Conservation (phyloP, 2,113 vertebrate species). For the Takifugu bimaculatus region DNA sequence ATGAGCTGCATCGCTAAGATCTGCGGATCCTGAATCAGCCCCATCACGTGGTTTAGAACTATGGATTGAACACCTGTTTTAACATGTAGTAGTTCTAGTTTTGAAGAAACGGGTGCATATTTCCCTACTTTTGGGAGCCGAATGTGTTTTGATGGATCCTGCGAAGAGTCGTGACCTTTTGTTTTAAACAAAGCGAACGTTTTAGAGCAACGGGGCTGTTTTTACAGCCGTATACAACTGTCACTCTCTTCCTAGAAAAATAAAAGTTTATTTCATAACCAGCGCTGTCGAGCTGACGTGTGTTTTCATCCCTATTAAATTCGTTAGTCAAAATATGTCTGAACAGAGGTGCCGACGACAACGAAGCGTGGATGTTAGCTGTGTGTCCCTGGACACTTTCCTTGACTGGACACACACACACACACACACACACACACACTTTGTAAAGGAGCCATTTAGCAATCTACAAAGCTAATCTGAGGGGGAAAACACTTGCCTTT, state of each 20-base stretch:
- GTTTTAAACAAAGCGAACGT: no score
- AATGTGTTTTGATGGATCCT: no score
- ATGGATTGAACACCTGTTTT: neutral
- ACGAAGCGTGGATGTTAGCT: neutral
- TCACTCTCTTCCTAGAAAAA: no score
- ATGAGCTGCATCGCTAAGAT: neutral
- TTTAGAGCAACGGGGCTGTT: no score
- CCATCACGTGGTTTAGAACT: conserved; percentile 10
- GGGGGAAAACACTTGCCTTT: neutral
- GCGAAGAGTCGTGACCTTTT: no score
- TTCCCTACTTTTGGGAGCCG: no score
- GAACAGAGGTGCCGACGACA: neutral
- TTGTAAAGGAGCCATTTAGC: no score
- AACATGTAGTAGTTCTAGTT: conserved; percentile 3
- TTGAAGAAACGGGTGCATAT: neutral
- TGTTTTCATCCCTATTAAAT: neutral
- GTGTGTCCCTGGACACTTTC: neutral
- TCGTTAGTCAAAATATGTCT: neutral
- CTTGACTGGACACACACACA: neutral
- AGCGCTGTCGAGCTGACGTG: no score
- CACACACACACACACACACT: no score
- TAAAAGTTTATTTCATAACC: no score
- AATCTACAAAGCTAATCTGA: no score
- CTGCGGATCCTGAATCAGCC: neutral
- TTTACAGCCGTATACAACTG: no score